Base-by-base conservation (phyloP, 1,140 invertebrate species). In the Oryctes rhinoceros region DNA sequence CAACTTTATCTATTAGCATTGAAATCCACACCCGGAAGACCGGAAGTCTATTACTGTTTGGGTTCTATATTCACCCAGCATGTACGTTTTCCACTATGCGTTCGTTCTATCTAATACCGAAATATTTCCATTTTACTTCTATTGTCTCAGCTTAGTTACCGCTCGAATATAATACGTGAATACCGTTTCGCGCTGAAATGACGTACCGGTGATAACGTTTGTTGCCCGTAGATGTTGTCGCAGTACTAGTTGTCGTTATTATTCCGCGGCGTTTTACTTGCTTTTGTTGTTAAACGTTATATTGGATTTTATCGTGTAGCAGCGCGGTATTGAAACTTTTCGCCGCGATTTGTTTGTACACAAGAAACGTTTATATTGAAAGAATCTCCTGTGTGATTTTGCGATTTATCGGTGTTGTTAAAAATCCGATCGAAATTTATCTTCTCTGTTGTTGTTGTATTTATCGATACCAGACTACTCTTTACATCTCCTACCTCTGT, bases 1-100 rank as follows among this genome's bases (percentile, higher is more conserved):
- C 65, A 67, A 67, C 65, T 67, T 67, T 67, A 67, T 67, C 65
- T 67, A 67, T 67, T 24, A 67, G 65, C 65, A 30, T 67, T 67
- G 65, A 67, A 67, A 67, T 67, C 65, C 65, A 67, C 18, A 67
- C 65, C 65, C 65, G 65, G 65, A 18, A 67, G 20, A 67, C 65
- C 65, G 65, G 65, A 67, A 67, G 65, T 67, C 20, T 67, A 67
- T 67, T 67, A 67, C 65, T 67, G 20, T 67, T 67, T 67, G 65
- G 65, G 65, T 67, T 67, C 65, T 67, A 13, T 35, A 30, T 67
- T 67, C 65, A 67, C 3, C 20, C 7, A 67, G n/a, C 20, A 18
- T 30, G 2, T 67, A 67, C 65, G 65, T 13, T 67, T 35, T 24
- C 65, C 18, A 30, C 3, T 5, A 67, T 24, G 65, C 20, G 65